Evolutionary conservation across 1,140 invertebrate genomes (phyloP), one percentile per base, ranked within the genome.

Genomic region (Acyrthosiphon pisum): DNA sequence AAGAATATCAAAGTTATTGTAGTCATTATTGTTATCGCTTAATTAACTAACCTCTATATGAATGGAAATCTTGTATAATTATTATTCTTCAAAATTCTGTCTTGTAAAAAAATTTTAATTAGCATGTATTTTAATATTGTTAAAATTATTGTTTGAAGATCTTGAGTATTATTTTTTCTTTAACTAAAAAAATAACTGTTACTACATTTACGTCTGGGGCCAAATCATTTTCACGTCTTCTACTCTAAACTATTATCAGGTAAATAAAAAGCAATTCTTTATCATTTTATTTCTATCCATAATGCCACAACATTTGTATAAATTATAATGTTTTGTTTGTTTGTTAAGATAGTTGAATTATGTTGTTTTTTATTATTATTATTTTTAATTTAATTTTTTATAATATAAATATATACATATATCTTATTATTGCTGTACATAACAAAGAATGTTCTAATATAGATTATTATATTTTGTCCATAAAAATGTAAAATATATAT

Each of bases 391-490:
- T 93, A 41, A 93, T 37, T 93, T 53, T 93, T 83, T 53, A 84
- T 84, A 92, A 91, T 92, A 83, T 92, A 92, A 68, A 68, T 90
- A 68, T 90, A 81, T 92, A 48, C 41, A 92, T 92, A 92, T 92
- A 92, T 92, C n/a, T 86, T 84, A 53, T 93, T 81, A 93, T 86
- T 93, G 35, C 48, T 93, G 91, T 93, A 93, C 46, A 93, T 93
- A 93, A 93, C 81, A 93, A 93, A 93, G 37, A 91, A 93, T 84
- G 76, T 83, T 93, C 48, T 93, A 93, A 86, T 93, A 93, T 93
- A 93, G 91, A 93, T 93, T 92, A 93, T 84, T 93, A 93, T 93
- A 93, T 93, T 84, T 93, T 93, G 91, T 93, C 91, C 91, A 93
- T 93, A 93, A 93, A 93, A 92, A 56, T 93, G 91, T 93, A 93